Evolutionary conservation across 2,113 vertebrate species (phyloP).

Genomic region (Reinhardtius hippoglossoides): DNA sequence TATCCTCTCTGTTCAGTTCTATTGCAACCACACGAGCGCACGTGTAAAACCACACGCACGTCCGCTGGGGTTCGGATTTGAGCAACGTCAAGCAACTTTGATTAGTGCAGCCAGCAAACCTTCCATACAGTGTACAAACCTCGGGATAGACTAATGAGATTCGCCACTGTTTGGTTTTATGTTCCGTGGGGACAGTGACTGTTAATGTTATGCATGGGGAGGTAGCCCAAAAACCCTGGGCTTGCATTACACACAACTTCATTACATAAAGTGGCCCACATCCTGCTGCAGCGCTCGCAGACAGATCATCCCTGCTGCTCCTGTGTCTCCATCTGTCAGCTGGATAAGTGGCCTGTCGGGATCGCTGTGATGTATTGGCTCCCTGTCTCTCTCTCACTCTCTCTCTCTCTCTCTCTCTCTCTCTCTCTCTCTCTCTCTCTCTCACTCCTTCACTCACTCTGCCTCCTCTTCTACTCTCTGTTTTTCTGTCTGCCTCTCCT

Average conservation of each 20-base stretch:
- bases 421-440: conserved; percentile 11
- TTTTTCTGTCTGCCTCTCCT: conserved; percentile 16
- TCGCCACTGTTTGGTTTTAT: conserved; percentile 7
- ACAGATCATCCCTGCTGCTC: conserved; percentile 66
- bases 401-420: conserved; percentile 14
- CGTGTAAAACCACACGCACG: neutral
- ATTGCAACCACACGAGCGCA: neutral
- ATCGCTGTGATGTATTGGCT: conserved; percentile 67
- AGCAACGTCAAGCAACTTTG: conserved; percentile 1
- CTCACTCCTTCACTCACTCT: conserved; percentile 21
- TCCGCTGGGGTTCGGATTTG: conserved; percentile 1
- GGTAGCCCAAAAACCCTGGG: conserved; percentile 30
- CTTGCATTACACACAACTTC: conserved; percentile 56
- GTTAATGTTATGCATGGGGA: conserved; percentile 27
- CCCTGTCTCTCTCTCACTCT: conserved; percentile 12
- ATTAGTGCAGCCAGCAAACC: conserved; percentile 4
- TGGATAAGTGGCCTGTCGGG: conserved; percentile 76
- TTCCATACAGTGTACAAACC: neutral
- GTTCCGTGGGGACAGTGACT: conserved; percentile 20
- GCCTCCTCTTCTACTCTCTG: neutral
- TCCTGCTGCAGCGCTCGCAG: conserved; percentile 50
- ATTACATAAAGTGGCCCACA: conserved; percentile 68
- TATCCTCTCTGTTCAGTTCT: neutral
- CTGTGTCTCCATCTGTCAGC: conserved; percentile 70
- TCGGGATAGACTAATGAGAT: neutral